Base-by-base conservation (phyloP, 2,113 vertebrate species). In the Lycocorax pyrrhopterus region DNA sequence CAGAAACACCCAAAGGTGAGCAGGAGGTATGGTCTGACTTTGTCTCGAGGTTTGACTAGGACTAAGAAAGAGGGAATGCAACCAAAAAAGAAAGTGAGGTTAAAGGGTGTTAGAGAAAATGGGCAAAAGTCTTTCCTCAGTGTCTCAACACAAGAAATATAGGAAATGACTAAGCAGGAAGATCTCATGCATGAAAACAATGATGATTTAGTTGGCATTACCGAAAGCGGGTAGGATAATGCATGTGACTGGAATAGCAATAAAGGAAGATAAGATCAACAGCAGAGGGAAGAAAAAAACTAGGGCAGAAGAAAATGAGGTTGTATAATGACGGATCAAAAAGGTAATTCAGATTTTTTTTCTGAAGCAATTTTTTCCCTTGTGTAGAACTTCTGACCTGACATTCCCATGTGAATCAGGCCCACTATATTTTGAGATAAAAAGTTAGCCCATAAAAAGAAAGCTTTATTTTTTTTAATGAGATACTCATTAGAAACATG, bases 171-270 rank as follows among this genome's bases (percentile, higher is more conserved):
- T 87, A 89, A 95, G 56, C 79, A 84, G 53, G 87, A 97, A 85
- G 66, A 81, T 93, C 56, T 95, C 58, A 83, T 91, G 93, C 86
- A 92, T 97, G 94, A 96, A 93, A 96, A 93, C 85, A 93, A 87
- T 83, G 87, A 90, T 89, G 74, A 92, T 94, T 95, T 94, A 93
- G 79, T 39, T 89, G 87, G 74, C 51, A 73, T 94, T 95, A 77
- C 56, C 92, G 80, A 95, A 93, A 91, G 35, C 0, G 22, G 43
- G 72, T 90, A 84, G 92, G 86, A 85, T 93, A 94, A 94, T 3
- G 12, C 37, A 18, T 84, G 64, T 93, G 94, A 94, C 81, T 91
- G 73, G 90, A 97, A 97, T 96, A 86, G 55, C 85, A 94, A 93
- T 91, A 94, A 73, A 91, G 67, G 52, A 58, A 93, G 78, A 87